phyloP scores from a whole-genome alignment of 1,140 invertebrate genomes.

The Oedothorax gibbosus region DNA sequence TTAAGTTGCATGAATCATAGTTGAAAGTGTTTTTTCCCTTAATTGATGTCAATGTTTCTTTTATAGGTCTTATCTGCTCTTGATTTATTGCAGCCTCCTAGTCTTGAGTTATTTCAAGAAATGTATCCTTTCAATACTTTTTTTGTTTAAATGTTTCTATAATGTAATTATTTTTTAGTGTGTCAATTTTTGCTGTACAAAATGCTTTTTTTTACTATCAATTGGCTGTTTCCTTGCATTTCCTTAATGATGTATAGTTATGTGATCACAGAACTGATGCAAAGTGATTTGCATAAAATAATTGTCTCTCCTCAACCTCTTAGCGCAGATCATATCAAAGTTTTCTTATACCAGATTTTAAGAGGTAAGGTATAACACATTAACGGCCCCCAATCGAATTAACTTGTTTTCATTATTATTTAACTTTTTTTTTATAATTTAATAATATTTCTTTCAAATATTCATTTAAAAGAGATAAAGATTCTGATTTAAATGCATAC shows the following conservation, averaged over 20 bases:
- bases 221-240: neutral
- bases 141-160: neutral
- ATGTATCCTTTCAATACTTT: conserved; percentile 80
- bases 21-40: no score
- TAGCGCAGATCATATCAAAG: conserved; percentile 99
- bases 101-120: conserved; percentile 98
- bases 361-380: conserved; percentile 74
- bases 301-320: conserved; percentile 99
- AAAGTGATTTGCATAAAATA: conserved; percentile 99
- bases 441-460: no score
- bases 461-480: no score
- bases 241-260: conserved; percentile 79
- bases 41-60: neutral
- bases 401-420: no score
- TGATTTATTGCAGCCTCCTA: conserved; percentile 96
- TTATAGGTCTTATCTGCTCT: conserved; percentile 92
- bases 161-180: conserved; percentile 76
- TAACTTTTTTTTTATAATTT: no score
- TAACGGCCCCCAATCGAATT: no score
- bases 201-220: neutral
- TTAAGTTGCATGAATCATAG: no score
- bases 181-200: neutral
- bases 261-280: conserved; percentile 98
- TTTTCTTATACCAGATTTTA: conserved; percentile 99
- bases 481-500: no score